Evolutionary conservation across 1,140 invertebrate species (phyloP).

Genomic region (Sycophila sp.): DNA sequence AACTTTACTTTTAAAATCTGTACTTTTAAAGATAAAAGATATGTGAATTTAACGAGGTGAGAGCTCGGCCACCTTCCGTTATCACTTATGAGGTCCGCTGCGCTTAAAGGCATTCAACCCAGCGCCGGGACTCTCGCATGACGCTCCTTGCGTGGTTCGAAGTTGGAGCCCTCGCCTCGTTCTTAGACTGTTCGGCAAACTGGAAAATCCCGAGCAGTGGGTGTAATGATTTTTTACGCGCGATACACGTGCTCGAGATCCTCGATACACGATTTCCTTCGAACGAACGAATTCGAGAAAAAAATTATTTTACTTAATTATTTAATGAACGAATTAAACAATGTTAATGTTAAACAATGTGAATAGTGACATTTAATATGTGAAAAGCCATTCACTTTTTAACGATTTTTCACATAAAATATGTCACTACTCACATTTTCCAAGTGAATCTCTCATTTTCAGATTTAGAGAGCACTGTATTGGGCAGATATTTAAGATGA

Average conservation of each 20-base stretch:
- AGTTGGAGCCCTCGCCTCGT: no score
- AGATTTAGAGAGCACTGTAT: no score
- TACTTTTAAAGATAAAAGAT: constrained; percentile 12
- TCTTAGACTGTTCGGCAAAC: constrained; percentile 39
- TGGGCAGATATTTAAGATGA: no score
- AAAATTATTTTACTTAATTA: no score
- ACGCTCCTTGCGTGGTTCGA: no score
- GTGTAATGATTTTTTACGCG: constrained; percentile 21
- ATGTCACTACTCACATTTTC: no score
- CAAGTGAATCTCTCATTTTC: no score
- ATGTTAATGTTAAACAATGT: not conserved
- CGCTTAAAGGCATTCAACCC: constrained; percentile 56
- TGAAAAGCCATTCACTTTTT: no score
- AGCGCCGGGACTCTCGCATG: no score
- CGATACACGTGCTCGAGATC: not conserved
- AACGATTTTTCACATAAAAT: no score
- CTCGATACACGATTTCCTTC: not conserved
- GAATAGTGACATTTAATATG: no score
- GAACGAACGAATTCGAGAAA: not conserved
- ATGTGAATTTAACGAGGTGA: constrained; percentile 18
- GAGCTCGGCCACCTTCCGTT: constrained; percentile 47
- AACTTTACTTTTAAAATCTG: no score
- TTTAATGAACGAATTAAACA: not conserved
- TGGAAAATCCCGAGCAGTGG: constrained; percentile 29
- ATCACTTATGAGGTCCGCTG: constrained; percentile 55